Evolutionary conservation across 2,113 vertebrate species (phyloP).

Genomic region (Lepus europaeus): DNA sequence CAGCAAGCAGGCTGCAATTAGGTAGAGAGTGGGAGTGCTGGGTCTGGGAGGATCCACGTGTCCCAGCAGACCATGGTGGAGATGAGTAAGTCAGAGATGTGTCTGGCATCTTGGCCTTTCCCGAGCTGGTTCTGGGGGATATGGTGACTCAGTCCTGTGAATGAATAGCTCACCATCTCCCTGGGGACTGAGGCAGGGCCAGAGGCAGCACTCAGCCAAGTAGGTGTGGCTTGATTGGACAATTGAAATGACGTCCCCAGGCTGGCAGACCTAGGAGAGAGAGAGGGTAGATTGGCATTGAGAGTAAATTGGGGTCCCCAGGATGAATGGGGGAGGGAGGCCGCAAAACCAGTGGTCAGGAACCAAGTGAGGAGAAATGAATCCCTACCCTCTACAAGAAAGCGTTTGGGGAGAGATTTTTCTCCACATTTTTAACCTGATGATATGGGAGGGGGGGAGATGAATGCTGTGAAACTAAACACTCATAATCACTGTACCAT

Average conservation of each 20-base stretch:
- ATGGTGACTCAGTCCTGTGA: neutral
- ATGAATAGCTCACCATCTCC: neutral
- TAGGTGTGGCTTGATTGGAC: neutral
- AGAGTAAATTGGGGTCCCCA: neutral
- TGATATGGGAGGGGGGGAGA: neutral
- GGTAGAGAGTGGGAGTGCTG: neutral
- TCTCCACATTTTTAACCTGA: slow-evolving; percentile 51
- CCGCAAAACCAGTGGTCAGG: neutral
- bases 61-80: neutral
- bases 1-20: neutral
- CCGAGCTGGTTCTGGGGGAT: neutral
- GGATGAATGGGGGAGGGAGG: neutral
- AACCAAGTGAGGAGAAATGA: neutral
- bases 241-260: neutral
- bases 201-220: neutral
- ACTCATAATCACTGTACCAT: slow-evolving; percentile 56
- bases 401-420: slow-evolving; percentile 36
- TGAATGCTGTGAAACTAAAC: slow-evolving; percentile 54
- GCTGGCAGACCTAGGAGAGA: neutral
- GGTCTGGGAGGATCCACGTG: neutral
- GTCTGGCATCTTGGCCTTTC: neutral
- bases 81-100: neutral
- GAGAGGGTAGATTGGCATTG: slow-evolving; percentile 1
- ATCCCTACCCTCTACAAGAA: neutral
- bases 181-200: neutral